phyloP scores from a whole-genome alignment of 1,140 invertebrate species.

The Eupristina koningsbergeri region DNA sequence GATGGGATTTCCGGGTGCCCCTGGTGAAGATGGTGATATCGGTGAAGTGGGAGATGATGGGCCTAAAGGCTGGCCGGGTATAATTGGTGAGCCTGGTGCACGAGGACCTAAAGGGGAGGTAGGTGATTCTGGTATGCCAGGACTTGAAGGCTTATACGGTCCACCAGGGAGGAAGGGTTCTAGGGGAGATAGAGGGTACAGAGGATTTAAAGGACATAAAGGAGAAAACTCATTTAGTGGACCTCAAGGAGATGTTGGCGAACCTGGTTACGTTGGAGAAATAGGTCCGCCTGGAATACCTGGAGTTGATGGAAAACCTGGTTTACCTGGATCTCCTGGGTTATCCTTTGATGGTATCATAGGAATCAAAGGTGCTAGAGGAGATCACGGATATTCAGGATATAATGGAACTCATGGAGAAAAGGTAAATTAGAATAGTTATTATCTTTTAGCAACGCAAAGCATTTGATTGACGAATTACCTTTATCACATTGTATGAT shows the following conservation, averaged over 20 bases:
- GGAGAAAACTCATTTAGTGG: constrained; percentile 77
- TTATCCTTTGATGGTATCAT: constrained; percentile 59
- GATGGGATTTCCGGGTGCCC: constrained; percentile 74
- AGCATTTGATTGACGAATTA: no score
- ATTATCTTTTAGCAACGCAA: not conserved
- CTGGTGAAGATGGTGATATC: constrained; percentile 75
- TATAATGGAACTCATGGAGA: constrained; percentile 68
- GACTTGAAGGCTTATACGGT: constrained; percentile 72
- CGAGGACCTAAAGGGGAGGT: constrained; percentile 76
- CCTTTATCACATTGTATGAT: no score
- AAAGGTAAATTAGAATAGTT: constrained; percentile 60
- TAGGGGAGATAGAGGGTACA: constrained; percentile 67
- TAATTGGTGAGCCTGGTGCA: constrained; percentile 73
- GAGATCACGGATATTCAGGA: constrained; percentile 71
- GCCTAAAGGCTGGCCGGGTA: constrained; percentile 69
- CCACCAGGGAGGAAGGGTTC: constrained; percentile 68
- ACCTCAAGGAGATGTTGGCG: constrained; percentile 78
- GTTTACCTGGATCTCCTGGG: constrained; percentile 74
- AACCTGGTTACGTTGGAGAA: constrained; percentile 71
- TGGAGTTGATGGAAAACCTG: constrained; percentile 72
- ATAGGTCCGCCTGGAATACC: constrained; percentile 72
- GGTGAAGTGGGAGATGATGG: constrained; percentile 74
- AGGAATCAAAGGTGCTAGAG: constrained; percentile 69
- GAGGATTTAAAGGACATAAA: constrained; percentile 66
- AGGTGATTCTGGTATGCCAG: constrained; percentile 73